phyloP scores from a whole-genome alignment of 2,797 vertebrate species.

The Tamandua tetradactyla region DNA sequence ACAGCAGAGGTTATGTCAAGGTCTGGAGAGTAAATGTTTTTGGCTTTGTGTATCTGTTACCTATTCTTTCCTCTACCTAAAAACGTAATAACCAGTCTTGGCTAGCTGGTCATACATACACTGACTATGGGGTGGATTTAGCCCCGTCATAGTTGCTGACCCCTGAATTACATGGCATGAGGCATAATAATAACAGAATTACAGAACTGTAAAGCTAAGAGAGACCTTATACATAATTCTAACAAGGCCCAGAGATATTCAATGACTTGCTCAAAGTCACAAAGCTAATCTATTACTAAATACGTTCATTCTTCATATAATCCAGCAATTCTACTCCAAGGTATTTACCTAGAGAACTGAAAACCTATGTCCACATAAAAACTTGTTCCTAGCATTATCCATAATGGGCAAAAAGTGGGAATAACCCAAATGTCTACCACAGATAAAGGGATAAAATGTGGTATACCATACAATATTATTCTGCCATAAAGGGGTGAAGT shows the following conservation, averaged over 20 bases:
- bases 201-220: neutral
- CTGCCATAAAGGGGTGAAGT: neutral
- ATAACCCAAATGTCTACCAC: neutral
- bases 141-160: neutral
- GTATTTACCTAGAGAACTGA: too few relatives aligned
- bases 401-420: neutral
- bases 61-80: slow-evolving; percentile 20
- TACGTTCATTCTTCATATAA: neutral
- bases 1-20: neutral
- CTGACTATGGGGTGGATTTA: neutral
- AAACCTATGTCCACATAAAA: neutral
- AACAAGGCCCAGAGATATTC: neutral
- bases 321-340: too few relatives aligned
- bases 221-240: neutral
- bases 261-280: neutral
- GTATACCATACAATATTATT: neutral
- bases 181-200: neutral
- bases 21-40: neutral
- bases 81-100: neutral
- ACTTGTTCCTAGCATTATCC: neutral
- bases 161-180: neutral
- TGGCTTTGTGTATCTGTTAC: neutral
- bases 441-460: neutral
- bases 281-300: neutral
- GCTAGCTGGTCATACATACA: neutral